Base-by-base conservation (phyloP, 2,888 invertebrate genomes). In the Andrena minutula region DNA sequence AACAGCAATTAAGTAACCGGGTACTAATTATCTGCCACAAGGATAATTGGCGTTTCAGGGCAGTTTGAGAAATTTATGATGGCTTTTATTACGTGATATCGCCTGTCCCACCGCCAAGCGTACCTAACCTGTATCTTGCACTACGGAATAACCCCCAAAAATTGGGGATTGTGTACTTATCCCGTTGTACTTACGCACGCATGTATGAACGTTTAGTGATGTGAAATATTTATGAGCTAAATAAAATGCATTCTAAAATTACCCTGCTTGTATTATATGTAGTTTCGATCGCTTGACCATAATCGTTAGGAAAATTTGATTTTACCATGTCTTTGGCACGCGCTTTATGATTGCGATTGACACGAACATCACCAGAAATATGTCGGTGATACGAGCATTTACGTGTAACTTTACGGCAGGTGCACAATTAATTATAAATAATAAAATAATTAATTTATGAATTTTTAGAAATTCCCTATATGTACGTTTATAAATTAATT, bases 1-100 rank as follows among this genome's bases (percentile, higher is more conserved):
- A 79, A 23, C 0, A 75, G 35, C 78, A 82, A 86, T 88, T 74
- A 86, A 63, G 23, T 51, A 20, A 51, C 20, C 51, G 7, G 64
- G 49, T 53, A 53, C 63, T 77, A 77, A 84, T 88, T 79, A 86
- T 78, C 63, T 10, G 3, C 0, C 7, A 12, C 35, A 53, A n/a
- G 26, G 23, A 26, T 32, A 5, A 53, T 20, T 8, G 74, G 28
- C 49, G 16, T 61, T 69, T 16, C 26, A 69, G 6, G n/a, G 10
- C 47, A 58, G 23, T 58, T 68, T 8, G 23, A 58, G 47, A 12
- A 26, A 56, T 56, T 26, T 26, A 26, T 10, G 26, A 26, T 26
- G 26, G 56, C 8, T 56, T 26, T 56, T 56, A 56, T 26, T 23
- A 26, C 26, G 2, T 4, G 12, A 26, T 10, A 56, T 8, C 20